phyloP scores from a whole-genome alignment of 2,888 invertebrate species.

The Brachynemurus nebulosus region DNA sequence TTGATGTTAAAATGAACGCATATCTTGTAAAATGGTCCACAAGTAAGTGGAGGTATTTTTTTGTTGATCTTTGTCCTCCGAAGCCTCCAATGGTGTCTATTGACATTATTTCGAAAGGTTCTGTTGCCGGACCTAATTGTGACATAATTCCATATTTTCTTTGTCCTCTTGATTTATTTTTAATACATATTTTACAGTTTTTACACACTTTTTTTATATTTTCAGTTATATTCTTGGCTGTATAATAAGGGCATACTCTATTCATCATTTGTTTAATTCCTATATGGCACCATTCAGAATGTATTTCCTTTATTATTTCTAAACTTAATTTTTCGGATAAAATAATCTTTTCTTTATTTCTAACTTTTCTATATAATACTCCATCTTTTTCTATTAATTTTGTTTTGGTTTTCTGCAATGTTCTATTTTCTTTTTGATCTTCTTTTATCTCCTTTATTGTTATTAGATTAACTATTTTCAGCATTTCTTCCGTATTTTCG shows the following conservation, averaged over 20 bases:
- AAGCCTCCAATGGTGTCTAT: conserved; percentile 23
- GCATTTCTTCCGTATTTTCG: conserved; percentile 5
- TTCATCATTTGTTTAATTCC: neutral
- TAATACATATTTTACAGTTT: conserved; percentile 18
- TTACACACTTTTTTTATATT: too few relatives aligned
- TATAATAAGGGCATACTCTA: conserved; percentile 7
- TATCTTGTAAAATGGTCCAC: conserved; percentile 22
- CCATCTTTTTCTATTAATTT: conserved; percentile 9
- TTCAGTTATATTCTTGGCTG: too few relatives aligned
- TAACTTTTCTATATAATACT: conserved; percentile 11
- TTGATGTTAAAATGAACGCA: conserved; percentile 20
- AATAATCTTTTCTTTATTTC: conserved; percentile 12
- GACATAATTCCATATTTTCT: conserved; percentile 17
- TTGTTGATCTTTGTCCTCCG: conserved; percentile 19
- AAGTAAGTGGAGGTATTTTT: conserved; percentile 22
- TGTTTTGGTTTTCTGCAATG: conserved; percentile 2
- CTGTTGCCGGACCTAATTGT: conserved; percentile 21
- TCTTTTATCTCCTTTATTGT: conserved; percentile 2
- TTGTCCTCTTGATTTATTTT: conserved; percentile 21
- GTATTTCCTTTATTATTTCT: conserved; percentile 12
- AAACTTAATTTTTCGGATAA: conserved; percentile 13
- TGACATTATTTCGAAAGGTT: conserved; percentile 21
- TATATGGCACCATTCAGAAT: conserved; percentile 10
- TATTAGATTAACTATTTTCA: conserved; percentile 9
- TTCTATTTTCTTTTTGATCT: conserved; percentile 7